phyloP scores from a whole-genome alignment of 2,797 vertebrate genomes.

The Babyrousa celebensis region DNA sequence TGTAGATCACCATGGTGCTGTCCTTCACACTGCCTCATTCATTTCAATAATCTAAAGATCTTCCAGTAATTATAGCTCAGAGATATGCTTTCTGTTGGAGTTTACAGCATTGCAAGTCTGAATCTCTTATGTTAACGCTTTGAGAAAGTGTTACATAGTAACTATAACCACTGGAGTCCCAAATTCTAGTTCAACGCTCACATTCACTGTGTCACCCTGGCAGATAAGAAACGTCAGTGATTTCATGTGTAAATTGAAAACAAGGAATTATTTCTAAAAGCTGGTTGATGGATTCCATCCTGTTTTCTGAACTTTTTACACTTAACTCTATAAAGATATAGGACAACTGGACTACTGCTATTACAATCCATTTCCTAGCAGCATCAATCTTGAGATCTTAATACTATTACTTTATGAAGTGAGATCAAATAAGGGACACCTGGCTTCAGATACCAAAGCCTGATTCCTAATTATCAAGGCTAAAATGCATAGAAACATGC shows the following conservation, averaged over 20 bases:
- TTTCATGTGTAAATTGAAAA: not conserved
- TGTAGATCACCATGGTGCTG: not conserved
- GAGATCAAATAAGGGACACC: not conserved
- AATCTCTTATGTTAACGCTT: slow-evolving; percentile 50
- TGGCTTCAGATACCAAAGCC: not conserved
- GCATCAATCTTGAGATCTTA: not conserved
- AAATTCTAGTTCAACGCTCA: not conserved
- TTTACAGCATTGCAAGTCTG: slow-evolving; percentile 12
- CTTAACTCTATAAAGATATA: not conserved
- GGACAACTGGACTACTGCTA: not conserved
- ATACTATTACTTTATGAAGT: not conserved
- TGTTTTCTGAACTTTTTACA: slow-evolving; percentile 18
- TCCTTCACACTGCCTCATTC: slow-evolving; percentile 47
- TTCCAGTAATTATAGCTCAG: slow-evolving; percentile 65
- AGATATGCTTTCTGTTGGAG: not conserved
- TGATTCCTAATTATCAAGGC: not conserved
- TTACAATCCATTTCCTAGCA: not conserved
- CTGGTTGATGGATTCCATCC: not conserved
- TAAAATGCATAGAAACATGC: not conserved
- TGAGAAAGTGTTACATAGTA: not conserved
- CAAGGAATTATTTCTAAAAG: not conserved
- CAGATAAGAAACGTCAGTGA: not conserved
- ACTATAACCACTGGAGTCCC: not conserved
- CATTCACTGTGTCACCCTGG: not conserved
- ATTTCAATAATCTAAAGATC: slow-evolving; percentile 71